Base-by-base conservation (phyloP, 2,888 invertebrate species). In the Drosophila histrio region DNA sequence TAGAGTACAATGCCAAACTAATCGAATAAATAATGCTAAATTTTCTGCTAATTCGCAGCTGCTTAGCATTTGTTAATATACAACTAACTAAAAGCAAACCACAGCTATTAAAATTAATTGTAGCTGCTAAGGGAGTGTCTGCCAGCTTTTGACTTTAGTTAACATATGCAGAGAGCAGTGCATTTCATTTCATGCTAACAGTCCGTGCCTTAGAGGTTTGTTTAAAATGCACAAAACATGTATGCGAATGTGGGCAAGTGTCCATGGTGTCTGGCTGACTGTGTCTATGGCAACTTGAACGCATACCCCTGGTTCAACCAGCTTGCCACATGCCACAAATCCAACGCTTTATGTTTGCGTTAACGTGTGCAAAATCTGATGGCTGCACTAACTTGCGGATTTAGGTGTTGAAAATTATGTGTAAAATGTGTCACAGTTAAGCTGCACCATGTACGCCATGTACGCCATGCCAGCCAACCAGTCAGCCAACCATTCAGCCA, bases 321-420 rank as follows among this genome's bases (percentile, higher is more conserved):
- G 19, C 63, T 39, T 73, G 70, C 73, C 50, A 59, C 73, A 73
- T 70, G 73, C 72, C 75, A 68, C 66, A 79, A 79, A 84, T 85
- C 83, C 81, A 62, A 81, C 79, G 83, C 80, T 83, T 84, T 83
- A 86, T 86, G 86, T 78, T 83, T 81, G 78, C 79, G 83, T 81
- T 82, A 82, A 84, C 83, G 84, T 81, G 86, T 79, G 86, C 78
- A 82, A 84, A 84, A 84, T 84, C 84, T 83, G 84, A 83, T 81
- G 84, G 78, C 64, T 77, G 81, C 83, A 78, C 86, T 84, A 84
- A 84, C 86, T 84, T 84, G 83, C 86, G 86, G 84, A 86, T 85
- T 86, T 86, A 82, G 84, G 86, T 86, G 85, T 77, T 84, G 86
- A 86, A 86, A 85, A 85, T 85, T 85, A 85, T 86, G 85, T 85